A percentile compares a stretch with the other conserved stretches of the same genome.
Conservation (phyloP, 2,888 invertebrate genomes). For the Urechis unicinctus region DNA sequence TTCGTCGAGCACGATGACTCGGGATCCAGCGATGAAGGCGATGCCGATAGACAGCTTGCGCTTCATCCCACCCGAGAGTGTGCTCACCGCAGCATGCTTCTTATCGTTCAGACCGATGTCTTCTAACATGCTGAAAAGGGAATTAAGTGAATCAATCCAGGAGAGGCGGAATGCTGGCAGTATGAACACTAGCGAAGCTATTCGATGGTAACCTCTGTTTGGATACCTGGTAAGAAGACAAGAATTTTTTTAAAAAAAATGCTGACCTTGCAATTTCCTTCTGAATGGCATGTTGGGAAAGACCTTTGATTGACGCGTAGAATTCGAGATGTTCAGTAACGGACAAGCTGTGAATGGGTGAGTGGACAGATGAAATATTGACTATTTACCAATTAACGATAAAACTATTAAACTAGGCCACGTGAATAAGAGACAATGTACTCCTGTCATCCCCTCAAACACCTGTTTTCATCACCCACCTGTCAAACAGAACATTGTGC, state of each 20-base stretch:
- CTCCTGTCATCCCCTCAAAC: too few relatives aligned
- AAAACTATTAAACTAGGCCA: background rate
- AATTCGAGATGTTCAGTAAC: constrained; percentile 50
- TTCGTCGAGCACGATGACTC: constrained; percentile 49
- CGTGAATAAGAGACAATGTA: background rate
- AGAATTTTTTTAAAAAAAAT: too few relatives aligned
- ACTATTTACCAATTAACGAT: background rate
- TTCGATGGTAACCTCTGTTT: too few relatives aligned
- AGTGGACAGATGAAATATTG: too few relatives aligned
- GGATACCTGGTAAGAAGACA: too few relatives aligned
- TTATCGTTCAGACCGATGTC: constrained; percentile 42
- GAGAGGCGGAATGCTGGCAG: too few relatives aligned
- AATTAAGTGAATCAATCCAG: background rate
- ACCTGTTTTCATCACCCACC: too few relatives aligned
- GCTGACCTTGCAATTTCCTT: too few relatives aligned
- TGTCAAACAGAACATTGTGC: constrained; percentile 48
- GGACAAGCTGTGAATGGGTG: constrained; percentile 50
- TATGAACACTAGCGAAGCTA: too few relatives aligned
- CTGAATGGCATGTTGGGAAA: too few relatives aligned
- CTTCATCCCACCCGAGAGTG: constrained; percentile 51
- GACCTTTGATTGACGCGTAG: constrained; percentile 46
- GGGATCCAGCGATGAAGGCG: constrained; percentile 50
- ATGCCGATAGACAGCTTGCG: constrained; percentile 49
- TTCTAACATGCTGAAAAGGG: constrained; percentile 29
- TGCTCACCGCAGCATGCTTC: constrained; percentile 32